These are phyloP conservation scores for Acronicta alni DNA, from an alignment of 2,888 invertebrate species.

Conservation along the genomic window DNA sequence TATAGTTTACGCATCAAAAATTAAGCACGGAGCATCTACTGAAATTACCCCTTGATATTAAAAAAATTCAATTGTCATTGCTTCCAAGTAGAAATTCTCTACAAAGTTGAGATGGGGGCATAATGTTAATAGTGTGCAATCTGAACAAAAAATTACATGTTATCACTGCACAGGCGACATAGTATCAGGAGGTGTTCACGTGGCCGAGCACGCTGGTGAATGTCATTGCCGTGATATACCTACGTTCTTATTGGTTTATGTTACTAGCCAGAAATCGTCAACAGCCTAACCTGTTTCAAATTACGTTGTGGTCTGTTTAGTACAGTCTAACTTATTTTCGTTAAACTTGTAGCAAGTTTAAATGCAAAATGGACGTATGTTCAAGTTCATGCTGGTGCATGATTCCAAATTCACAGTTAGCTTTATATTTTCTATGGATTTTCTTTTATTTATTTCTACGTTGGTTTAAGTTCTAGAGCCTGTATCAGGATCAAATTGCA, in stretches of 20 bases:
- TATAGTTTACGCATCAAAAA: too few relatives aligned
- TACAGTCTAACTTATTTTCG: background rate
- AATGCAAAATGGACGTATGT: too few relatives aligned
- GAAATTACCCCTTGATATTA: too few relatives aligned
- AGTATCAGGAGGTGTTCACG: conserved; percentile 35
- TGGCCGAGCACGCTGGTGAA: conserved; percentile 30
- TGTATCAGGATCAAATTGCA: too few relatives aligned
- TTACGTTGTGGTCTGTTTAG: background rate
- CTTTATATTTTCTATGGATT: too few relatives aligned
- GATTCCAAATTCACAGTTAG: too few relatives aligned
- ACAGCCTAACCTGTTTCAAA: background rate
- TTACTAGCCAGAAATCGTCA: background rate
- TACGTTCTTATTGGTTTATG: conserved; percentile 19
- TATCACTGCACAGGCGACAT: conserved; percentile 25
- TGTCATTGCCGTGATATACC: conserved; percentile 29
- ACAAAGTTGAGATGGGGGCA: conserved; percentile 5
- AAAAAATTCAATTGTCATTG: conserved; percentile 6
- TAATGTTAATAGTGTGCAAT: conserved; percentile 31
- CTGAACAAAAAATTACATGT: conserved; percentile 41
- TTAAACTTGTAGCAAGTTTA: too few relatives aligned
- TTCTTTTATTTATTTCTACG: too few relatives aligned
- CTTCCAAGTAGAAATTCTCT: conserved; percentile 26
- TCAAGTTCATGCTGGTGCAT: too few relatives aligned
- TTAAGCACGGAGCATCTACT: too few relatives aligned
- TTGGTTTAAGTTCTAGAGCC: too few relatives aligned